Percentiles rank a stretch among this genome's conserved stretches.
Evolutionary conservation across 2,113 vertebrate genomes (phyloP).

Genomic region (Pluvialis apricaria): DNA sequence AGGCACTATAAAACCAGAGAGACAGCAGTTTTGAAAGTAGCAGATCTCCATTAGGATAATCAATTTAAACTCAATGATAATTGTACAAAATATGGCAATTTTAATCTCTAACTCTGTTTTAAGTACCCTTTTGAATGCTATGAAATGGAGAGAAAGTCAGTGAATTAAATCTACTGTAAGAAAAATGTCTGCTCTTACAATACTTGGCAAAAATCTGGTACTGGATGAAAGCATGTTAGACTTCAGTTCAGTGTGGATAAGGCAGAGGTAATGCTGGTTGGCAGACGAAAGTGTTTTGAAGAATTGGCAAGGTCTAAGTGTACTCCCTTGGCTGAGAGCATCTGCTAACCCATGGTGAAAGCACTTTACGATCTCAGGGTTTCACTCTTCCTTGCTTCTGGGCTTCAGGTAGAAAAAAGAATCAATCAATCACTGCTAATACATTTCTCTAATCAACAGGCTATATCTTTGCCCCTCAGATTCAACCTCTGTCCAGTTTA

Average conservation of each 20-base stretch:
- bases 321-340: slow-evolving; percentile 39
- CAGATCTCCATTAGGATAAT: not conserved
- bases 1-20: not conserved
- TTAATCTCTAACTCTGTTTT: not conserved
- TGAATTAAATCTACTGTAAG: not conserved
- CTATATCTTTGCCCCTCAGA: not conserved
- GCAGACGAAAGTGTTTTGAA: slow-evolving; percentile 33
- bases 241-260: not conserved
- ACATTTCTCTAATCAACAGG: not conserved
- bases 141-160: not conserved
- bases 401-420: not conserved
- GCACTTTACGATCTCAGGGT: not conserved
- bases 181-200: slow-evolving; percentile 14
- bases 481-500: not conserved
- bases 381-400: not conserved
- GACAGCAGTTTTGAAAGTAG: not conserved
- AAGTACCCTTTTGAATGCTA: not conserved
- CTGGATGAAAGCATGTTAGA: slow-evolving; percentile 3
- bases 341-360: slow-evolving; percentile 21
- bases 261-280: slow-evolving; percentile 34
- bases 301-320: slow-evolving; percentile 37
- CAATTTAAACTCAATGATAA: not conserved
- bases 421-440: not conserved
- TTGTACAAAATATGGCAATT: not conserved
- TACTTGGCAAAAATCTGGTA: slow-evolving; percentile 30